phyloP scores from a whole-genome alignment of 1,140 invertebrate species.

The Papilio polyxenes region DNA sequence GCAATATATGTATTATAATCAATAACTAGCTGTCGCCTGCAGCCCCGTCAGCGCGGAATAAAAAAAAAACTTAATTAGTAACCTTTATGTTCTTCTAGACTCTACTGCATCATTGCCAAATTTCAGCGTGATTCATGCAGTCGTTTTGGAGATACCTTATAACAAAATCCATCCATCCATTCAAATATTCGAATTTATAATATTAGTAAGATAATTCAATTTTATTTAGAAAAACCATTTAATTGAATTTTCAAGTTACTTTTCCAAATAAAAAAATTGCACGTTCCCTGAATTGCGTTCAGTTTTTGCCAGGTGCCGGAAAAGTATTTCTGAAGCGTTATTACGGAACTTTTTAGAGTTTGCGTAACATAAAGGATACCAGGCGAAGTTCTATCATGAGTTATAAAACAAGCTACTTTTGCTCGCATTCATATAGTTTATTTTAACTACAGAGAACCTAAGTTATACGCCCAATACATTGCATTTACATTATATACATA shows the following conservation, averaged over 20 bases:
- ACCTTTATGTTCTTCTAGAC: no score
- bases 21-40: no score
- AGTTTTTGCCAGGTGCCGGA: slow-evolving; percentile 20
- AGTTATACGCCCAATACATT: background rate
- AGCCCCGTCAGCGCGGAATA: no score
- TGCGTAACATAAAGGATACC: slow-evolving; percentile 21
- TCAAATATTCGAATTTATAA: no score
- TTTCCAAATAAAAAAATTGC: background rate
- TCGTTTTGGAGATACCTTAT: no score
- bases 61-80: no score
- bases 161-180: no score
- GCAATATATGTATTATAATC: no score
- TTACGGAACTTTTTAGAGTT: slow-evolving; percentile 21
- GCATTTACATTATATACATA: no score
- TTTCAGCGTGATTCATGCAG: no score
- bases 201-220: no score
- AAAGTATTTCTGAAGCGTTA: slow-evolving; percentile 24
- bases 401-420: slow-evolving; percentile 2
- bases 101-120: no score
- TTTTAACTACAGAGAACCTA: background rate
- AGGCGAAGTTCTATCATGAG: slow-evolving; percentile 12
- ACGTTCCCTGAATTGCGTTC: slow-evolving; percentile 6
- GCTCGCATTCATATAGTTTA: background rate
- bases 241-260: background rate
- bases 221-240: background rate